phyloP scores from a whole-genome alignment of 2,888 invertebrate genomes.

The Sicus ferrugineus region DNA sequence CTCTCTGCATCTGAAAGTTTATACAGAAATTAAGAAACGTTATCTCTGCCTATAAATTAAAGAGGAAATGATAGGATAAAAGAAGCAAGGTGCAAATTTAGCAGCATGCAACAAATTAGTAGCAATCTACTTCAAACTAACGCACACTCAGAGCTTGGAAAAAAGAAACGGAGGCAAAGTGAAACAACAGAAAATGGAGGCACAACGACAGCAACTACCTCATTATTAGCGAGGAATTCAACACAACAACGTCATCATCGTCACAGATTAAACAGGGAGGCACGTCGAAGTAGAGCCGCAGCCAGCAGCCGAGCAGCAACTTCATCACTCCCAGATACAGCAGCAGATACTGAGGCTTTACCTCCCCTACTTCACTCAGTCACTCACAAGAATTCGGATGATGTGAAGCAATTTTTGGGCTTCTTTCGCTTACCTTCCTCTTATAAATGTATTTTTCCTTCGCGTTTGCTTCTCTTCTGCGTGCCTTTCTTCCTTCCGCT shows the following conservation, averaged over 20 bases:
- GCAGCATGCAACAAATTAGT: too few relatives aligned
- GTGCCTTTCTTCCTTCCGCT: not conserved
- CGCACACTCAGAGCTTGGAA: too few relatives aligned
- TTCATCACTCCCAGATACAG: not conserved
- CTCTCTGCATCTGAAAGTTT: too few relatives aligned
- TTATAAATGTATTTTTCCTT: not conserved
- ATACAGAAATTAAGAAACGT: too few relatives aligned
- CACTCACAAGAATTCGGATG: slow-evolving; percentile 11
- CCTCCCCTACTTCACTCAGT: not conserved
- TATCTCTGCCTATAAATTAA: too few relatives aligned
- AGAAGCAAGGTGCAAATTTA: too few relatives aligned
- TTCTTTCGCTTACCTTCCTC: not conserved
- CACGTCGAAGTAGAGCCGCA: not conserved
- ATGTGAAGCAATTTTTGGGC: not conserved
- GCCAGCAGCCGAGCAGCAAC: not conserved
- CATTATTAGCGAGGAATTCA: too few relatives aligned
- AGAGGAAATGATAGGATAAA: too few relatives aligned
- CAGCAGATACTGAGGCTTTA: not conserved
- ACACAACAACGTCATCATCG: not conserved
- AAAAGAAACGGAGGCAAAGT: too few relatives aligned
- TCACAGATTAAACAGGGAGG: not conserved
- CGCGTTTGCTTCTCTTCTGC: not conserved
- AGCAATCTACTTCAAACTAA: too few relatives aligned
- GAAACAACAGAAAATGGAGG: too few relatives aligned
- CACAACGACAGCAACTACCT: not conserved